Percentiles rank a stretch among this genome's conserved stretches.
Conservation (phyloP, 2,888 invertebrate genomes). For the Trachelus iudaicus region DNA sequence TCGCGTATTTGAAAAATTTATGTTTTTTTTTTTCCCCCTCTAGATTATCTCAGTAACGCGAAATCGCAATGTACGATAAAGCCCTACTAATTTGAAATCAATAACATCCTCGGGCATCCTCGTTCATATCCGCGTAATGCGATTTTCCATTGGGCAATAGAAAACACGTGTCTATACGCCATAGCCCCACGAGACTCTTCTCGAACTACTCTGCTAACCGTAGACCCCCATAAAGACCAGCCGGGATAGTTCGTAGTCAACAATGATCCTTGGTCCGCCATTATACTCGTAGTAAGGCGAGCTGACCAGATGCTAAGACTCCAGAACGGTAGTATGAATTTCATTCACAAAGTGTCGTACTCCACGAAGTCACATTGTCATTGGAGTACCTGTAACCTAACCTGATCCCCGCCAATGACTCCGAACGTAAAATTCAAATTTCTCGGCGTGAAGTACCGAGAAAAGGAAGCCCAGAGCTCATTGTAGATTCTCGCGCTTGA, state of each 20-base stretch:
- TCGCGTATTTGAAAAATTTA: background rate
- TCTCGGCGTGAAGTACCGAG: constrained; percentile 34
- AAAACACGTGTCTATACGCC: background rate
- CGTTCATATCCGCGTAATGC: background rate
- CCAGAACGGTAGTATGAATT: constrained; percentile 43
- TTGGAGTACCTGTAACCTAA: constrained; percentile 60
- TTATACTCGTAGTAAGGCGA: constrained; percentile 50
- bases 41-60: background rate
- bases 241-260: background rate
- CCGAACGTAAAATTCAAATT: constrained; percentile 57
- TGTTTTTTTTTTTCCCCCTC: background rate
- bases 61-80: background rate
- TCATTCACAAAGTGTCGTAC: constrained; percentile 52
- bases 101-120: background rate
- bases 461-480: constrained; percentile 25
- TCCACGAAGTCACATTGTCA: constrained; percentile 42
- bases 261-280: constrained; percentile 40
- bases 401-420: constrained; percentile 18
- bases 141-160: background rate
- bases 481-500: constrained; percentile 11
- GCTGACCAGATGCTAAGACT: constrained; percentile 51
- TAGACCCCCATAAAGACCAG: background rate
- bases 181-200: background rate
- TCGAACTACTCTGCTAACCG: background rate
- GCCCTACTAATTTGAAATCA: background rate